Evolutionary conservation across 2,888 invertebrate genomes (phyloP).

Genomic region (Ornithoptera alexandrae): DNA sequence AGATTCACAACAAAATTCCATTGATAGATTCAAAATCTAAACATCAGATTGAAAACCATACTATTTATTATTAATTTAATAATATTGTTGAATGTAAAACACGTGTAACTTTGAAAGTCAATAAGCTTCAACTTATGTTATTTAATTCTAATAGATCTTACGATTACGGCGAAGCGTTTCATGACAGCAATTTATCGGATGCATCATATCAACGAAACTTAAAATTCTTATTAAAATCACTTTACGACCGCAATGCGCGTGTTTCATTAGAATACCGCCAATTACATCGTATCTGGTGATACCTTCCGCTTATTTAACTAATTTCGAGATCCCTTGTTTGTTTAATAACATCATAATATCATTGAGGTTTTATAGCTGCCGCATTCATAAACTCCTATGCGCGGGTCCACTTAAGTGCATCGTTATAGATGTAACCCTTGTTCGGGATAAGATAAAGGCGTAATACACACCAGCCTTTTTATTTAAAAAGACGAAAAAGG

Average conservation of each 20-base stretch:
- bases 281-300: slow-evolving; percentile 30
- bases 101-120: slow-evolving; percentile 1
- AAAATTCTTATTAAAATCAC: slow-evolving; percentile 23
- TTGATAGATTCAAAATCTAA: neutral
- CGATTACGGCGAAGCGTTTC: slow-evolving; percentile 14
- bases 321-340: slow-evolving; percentile 46
- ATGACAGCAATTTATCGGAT: slow-evolving; percentile 15
- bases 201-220: slow-evolving; percentile 16
- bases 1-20: too few relatives aligned
- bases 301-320: slow-evolving; percentile 34
- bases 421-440: slow-evolving; percentile 48
- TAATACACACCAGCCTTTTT: slow-evolving; percentile 51
- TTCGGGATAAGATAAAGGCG: slow-evolving; percentile 54
- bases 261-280: slow-evolving; percentile 29
- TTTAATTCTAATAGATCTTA: slow-evolving; percentile 3
- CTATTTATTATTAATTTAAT: slow-evolving; percentile 1
- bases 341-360: slow-evolving; percentile 53
- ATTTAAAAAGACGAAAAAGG: slow-evolving; percentile 42
- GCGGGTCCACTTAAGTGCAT: slow-evolving; percentile 46
- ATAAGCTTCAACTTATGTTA: slow-evolving; percentile 2
- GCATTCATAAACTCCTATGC: slow-evolving; percentile 51
- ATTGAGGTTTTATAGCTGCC: slow-evolving; percentile 50
- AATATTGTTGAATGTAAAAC: neutral
- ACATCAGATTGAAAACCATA: neutral
- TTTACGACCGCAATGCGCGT: slow-evolving; percentile 27